A percentile compares a stretch with the other conserved stretches of the same genome.
Evolutionary conservation across 2,113 vertebrate species (phyloP).

Genomic region (Blennius ocellaris): DNA sequence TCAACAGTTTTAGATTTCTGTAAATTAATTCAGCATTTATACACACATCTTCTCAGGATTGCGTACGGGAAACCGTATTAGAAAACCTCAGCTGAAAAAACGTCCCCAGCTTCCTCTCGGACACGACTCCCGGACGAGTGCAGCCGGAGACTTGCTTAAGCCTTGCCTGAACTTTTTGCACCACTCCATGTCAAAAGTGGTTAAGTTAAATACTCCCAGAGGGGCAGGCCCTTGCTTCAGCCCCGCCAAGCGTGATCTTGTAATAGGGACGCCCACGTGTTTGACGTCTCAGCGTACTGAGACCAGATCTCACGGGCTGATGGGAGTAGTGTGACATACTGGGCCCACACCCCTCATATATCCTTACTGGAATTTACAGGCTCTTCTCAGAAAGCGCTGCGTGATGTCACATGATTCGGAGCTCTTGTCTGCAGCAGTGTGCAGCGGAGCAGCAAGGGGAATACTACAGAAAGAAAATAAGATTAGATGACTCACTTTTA

Average conservation of each 20-base stretch:
- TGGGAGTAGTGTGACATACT: conserved; percentile 71
- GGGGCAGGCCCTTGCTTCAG: conserved; percentile 46
- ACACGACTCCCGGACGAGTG: conserved; percentile 22
- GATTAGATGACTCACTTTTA: conserved; percentile 22
- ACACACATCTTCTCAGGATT: neutral
- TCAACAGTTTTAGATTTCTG: neutral
- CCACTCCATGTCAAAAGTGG: conserved; percentile 47
- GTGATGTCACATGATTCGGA: conserved; percentile 75
- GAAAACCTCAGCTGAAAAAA: conserved; percentile 2
- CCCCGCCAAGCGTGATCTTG: conserved; percentile 54
- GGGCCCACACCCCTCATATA: conserved; percentile 69
- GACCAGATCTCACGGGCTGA: conserved; percentile 57
- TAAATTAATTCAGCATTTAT: no score
- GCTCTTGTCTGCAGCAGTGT: conserved; percentile 21
- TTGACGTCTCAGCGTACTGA: conserved; percentile 57
- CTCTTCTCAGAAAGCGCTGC: conserved; percentile 73
- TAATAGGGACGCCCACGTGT: conserved; percentile 66
- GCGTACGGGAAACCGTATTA: neutral
- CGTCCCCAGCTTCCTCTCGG: conserved; percentile 2
- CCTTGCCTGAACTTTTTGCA: conserved; percentile 62
- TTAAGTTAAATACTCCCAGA: conserved; percentile 66
- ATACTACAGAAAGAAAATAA: conserved; percentile 28
- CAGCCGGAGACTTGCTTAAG: conserved; percentile 43
- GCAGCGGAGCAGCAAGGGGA: conserved; percentile 17
- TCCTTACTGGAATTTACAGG: conserved; percentile 76